Evolutionary conservation across 2,888 invertebrate genomes (phyloP), one percentile per base, ranked within the genome.

Genomic region (Drosophila mimetica): DNA sequence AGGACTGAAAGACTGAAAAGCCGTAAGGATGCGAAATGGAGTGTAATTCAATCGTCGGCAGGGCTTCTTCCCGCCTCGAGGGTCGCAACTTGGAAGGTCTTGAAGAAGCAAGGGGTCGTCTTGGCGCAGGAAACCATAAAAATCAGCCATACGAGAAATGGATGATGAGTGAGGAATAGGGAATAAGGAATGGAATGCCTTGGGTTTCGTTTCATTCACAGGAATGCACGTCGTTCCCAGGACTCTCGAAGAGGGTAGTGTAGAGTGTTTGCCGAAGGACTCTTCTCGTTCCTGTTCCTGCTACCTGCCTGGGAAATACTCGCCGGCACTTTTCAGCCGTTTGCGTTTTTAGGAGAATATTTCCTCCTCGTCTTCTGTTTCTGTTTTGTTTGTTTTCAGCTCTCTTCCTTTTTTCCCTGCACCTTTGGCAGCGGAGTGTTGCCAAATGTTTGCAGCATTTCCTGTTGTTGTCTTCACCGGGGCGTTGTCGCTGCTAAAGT

Each of bases 91-190:
- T 14, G 37, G 50, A 52, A 28, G 61, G 55, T 67, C 63, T 71
- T 72, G 51, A 57, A 51, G 72, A 61, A 75, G 75, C 75, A 30
- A 30, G 30, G 30, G 30, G 30, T 30, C 30, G 30, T 11, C 25
- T 25, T 30, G 11, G 30, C 76, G 82, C 89, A 90, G 90, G 90
- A 90, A 90, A 82, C 90, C 90, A 86, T 90, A 90, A 76, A 90
- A 90, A 88, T 82, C 75, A 66, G 75, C 79, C 50, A 69, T 73
- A 78, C 80, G 78, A 76, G 79, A 82, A 87, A 87, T 86, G 87
- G 83, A 78, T 87, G 88, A 82, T 73, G 64, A 81, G 63, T 74
- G 77, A 20, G 59, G 58, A 41, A 34, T 75, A 75, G 22, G 46
- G 60, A 46, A 30, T 58, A 81, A 25, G 25, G 25, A 25, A 25